Percentiles rank a stretch among this genome's conserved stretches.
These are phyloP conservation scores for Hydrotaea diabolus DNA, from an alignment of 2,888 invertebrate genomes.

Conservation along the genomic window DNA sequence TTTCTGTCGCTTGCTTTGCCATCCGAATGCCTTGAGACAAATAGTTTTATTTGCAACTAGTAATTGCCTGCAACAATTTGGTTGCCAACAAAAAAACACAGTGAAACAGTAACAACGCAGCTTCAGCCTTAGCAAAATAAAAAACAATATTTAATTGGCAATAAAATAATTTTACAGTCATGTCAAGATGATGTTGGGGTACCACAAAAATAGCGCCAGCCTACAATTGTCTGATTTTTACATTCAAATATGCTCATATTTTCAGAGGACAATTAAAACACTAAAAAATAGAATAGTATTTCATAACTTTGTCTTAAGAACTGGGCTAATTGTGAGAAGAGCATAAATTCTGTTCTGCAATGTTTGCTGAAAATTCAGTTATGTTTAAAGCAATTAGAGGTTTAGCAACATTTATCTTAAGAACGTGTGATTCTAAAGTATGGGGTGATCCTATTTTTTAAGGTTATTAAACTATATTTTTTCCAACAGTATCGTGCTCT, in stretches of 20 bases:
- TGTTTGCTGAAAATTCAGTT: no score
- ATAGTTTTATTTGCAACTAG: constrained; percentile 29
- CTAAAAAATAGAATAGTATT: not conserved
- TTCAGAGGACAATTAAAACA: not conserved
- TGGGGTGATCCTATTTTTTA: no score
- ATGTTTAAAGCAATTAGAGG: no score
- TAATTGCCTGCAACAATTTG: constrained; percentile 8
- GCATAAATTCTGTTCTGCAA: not conserved
- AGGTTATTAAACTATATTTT: no score
- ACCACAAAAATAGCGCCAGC: not conserved
- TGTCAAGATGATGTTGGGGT: not conserved
- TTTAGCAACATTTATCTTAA: no score
- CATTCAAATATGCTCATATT: constrained; percentile 6
- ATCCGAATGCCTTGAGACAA: constrained; percentile 38
- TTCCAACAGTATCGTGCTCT: no score
- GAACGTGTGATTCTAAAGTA: no score
- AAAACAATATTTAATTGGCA: constrained; percentile 1
- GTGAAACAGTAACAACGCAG: not conserved
- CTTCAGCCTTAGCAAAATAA: not conserved
- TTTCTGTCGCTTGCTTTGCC: not conserved
- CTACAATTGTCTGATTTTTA: not conserved
- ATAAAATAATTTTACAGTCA: constrained; percentile 24
- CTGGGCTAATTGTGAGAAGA: constrained; percentile 9
- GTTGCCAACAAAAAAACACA: not conserved
- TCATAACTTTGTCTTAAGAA: not conserved